Conservation (phyloP, 2,888 invertebrate genomes). For the Stenoptilia bipunctidactyla region DNA sequence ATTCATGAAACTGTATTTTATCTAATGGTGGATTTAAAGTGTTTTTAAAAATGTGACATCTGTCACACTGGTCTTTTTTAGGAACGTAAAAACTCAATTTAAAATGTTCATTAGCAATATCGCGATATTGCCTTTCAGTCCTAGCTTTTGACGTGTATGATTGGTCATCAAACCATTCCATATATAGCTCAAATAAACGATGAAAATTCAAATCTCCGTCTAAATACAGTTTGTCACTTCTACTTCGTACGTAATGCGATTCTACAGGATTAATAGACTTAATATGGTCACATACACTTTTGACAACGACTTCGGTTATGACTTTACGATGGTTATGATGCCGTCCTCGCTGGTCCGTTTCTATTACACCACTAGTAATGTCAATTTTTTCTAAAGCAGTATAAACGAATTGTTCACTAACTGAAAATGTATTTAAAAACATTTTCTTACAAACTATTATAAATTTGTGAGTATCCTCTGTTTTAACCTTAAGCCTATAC, state of each 20-base stretch:
- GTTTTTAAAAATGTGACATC: constrained; percentile 9
- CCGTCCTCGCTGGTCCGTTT: no score
- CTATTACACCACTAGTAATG: no score
- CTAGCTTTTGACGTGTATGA: constrained; percentile 10
- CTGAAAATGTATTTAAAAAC: no score
- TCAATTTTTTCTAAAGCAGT: no score
- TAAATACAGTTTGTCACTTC: constrained; percentile 9
- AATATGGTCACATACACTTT: constrained; percentile 1
- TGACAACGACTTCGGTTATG: no score
- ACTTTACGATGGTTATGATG: no score
- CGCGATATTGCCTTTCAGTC: constrained; percentile 11
- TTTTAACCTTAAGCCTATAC: no score
- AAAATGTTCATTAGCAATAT: constrained; percentile 11
- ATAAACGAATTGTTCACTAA: no score
- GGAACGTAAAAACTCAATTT: constrained; percentile 11
- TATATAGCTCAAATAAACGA: constrained; percentile 12
- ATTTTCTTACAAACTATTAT: no score
- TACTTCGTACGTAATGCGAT: constrained; percentile 2
- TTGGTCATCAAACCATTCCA: constrained; percentile 11
- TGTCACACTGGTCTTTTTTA: constrained; percentile 12
- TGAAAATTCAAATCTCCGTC: constrained; percentile 11
- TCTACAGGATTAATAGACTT: constrained; percentile 1
- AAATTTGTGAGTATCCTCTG: no score
- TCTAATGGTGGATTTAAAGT: constrained; percentile 2
- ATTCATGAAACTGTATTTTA: constrained; percentile 5